phyloP scores from a whole-genome alignment of 64 coral and sea anemone genomes.

The Porites lutea region DNA sequence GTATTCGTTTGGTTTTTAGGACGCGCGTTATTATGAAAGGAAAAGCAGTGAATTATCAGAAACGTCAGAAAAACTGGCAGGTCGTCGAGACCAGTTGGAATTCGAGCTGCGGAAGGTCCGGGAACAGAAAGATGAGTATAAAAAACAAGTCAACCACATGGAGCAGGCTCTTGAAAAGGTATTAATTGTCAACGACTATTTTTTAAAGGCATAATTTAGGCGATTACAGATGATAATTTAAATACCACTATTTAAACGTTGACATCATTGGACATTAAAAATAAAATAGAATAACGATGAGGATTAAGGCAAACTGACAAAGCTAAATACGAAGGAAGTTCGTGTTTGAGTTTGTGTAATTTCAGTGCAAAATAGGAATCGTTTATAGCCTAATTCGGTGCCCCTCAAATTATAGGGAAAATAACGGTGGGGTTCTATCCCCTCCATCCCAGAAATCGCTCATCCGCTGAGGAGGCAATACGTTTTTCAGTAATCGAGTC shows the following conservation, averaged over 20 bases:
- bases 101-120: conserved; percentile 55
- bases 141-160: conserved; percentile 77
- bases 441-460: neutral
- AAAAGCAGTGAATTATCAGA: conserved; percentile 71
- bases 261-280: neutral
- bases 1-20: conserved; percentile 46
- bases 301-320: neutral
- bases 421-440: neutral
- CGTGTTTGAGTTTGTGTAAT: neutral
- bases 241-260: neutral
- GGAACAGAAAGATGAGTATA: conserved; percentile 59
- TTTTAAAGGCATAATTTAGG: too few species aligned
- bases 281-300: neutral
- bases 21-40: conserved; percentile 85
- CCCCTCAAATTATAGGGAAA: neutral
- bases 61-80: conserved; percentile 33
- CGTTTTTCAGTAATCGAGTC: neutral
- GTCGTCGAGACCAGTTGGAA: conserved; percentile 64
- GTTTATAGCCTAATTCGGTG: neutral
- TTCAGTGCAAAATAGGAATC: too few species aligned
- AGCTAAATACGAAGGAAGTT: neutral
- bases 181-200: neutral
- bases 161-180: conserved; percentile 98
- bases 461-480: neutral
- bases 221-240: neutral